Evolutionary conservation across 2,888 invertebrate genomes (phyloP).

Genomic region (Scaptomyza reducta): DNA sequence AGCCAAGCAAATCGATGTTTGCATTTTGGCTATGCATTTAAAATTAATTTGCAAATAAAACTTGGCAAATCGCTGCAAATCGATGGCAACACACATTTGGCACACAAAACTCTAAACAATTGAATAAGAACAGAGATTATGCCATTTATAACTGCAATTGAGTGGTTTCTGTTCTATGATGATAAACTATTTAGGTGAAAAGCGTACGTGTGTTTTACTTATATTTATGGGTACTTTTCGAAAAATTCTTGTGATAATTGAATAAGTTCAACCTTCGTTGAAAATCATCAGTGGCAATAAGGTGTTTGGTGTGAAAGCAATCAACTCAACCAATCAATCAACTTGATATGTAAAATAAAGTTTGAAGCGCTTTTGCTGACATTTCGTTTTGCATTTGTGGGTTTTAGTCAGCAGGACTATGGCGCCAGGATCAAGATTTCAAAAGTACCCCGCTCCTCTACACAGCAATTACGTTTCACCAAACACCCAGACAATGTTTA

Average conservation of each 20-base stretch:
- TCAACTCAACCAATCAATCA: constrained; percentile 9
- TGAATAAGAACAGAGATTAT: constrained; percentile 18
- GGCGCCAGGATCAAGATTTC: constrained; percentile 8
- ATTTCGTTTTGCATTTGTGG: constrained; percentile 6
- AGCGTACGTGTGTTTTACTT: too few relatives aligned
- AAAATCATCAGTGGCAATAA: neutral
- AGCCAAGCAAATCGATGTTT: constrained; percentile 57
- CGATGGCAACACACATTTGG: constrained; percentile 32
- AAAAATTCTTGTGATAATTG: too few relatives aligned
- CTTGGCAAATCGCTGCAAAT: constrained; percentile 44
- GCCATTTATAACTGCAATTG: neutral
- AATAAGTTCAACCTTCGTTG: neutral
- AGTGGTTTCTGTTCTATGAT: neutral
- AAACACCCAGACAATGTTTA: neutral
- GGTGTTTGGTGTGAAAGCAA: neutral
- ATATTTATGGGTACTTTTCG: neutral
- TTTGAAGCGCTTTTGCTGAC: neutral
- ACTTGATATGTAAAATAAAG: neutral
- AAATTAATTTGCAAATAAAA: constrained; percentile 67
- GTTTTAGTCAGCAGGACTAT: neutral
- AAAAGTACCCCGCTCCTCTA: too few relatives aligned
- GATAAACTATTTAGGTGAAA: neutral
- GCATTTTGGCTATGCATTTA: constrained; percentile 45
- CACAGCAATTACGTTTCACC: neutral
- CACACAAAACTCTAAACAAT: constrained; percentile 26